Percentiles rank a stretch among this genome's conserved stretches.
These are phyloP conservation scores for Xestia rhomboidea DNA, from an alignment of 2,888 invertebrate species.

Conservation along the genomic window DNA sequence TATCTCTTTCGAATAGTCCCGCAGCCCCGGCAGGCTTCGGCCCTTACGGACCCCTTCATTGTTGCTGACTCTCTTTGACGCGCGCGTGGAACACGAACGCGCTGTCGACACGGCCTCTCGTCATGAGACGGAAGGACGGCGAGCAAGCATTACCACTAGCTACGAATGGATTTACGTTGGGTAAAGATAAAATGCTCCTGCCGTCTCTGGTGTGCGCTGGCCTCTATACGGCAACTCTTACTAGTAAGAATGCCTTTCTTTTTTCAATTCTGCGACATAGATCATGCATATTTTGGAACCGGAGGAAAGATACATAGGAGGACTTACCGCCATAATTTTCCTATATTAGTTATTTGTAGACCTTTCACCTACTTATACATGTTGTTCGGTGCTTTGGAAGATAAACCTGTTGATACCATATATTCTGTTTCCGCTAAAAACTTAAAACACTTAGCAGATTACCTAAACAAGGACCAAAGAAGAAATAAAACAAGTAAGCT, in stretches of 20 bases:
- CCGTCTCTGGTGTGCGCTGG: background rate
- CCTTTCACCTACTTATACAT: background rate
- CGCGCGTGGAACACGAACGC: too few species aligned
- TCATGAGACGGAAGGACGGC: too few species aligned
- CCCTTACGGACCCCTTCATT: too few species aligned
- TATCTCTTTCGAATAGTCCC: too few species aligned
- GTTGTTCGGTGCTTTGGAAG: background rate
- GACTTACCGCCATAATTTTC: constrained; percentile 11
- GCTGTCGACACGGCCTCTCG: too few species aligned
- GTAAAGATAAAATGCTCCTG: background rate
- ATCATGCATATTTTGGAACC: background rate
- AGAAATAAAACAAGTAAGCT: background rate
- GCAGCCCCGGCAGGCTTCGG: too few species aligned
- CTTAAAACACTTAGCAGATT: background rate
- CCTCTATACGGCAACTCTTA: background rate
- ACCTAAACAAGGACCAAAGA: background rate
- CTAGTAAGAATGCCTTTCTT: background rate
- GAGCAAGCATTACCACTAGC: background rate
- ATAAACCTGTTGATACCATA: background rate
- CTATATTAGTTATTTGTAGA: background rate
- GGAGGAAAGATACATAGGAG: constrained; percentile 3
- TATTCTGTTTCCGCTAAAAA: background rate
- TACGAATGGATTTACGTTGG: background rate
- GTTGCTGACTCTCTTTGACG: too few species aligned
- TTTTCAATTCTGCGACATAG: background rate